Evolutionary conservation across 2,888 invertebrate species (phyloP).

Genomic region (Conomelus anceps): DNA sequence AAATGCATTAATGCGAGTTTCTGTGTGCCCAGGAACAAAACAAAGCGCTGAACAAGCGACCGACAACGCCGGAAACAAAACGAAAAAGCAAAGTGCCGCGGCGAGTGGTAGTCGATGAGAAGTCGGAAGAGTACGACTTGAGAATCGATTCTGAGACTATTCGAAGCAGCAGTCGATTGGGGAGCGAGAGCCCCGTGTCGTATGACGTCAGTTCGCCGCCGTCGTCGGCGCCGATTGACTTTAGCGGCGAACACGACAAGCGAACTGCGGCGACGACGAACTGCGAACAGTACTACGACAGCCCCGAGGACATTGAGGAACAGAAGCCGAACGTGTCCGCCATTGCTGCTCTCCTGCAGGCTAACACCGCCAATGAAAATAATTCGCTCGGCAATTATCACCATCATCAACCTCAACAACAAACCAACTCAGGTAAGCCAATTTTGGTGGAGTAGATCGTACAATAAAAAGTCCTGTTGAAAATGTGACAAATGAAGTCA

Average conservation of each 20-base stretch:
- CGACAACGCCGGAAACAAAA: background rate
- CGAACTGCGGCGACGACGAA: too few relatives aligned
- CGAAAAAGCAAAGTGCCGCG: slow-evolving; percentile 4
- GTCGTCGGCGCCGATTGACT: background rate
- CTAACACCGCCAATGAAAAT: background rate
- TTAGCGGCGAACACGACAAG: background rate
- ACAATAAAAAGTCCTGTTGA: too few relatives aligned
- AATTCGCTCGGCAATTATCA: background rate
- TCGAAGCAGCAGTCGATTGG: background rate
- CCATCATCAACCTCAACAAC: background rate
- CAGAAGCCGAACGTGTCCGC: background rate
- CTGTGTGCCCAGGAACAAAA: background rate
- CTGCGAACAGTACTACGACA: background rate
- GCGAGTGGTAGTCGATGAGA: background rate
- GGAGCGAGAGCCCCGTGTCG: background rate
- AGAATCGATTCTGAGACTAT: background rate
- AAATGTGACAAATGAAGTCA: too few relatives aligned
- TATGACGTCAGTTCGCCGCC: background rate
- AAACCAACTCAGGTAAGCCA: background rate
- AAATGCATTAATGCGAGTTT: background rate
- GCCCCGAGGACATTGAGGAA: background rate
- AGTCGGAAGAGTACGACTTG: background rate
- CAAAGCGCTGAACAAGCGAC: background rate
- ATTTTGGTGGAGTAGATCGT: too few relatives aligned
- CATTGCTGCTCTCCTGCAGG: background rate